These are phyloP conservation scores for Nebria ingens DNA, from an alignment of 1,140 invertebrate species.

Conservation along the genomic window DNA sequence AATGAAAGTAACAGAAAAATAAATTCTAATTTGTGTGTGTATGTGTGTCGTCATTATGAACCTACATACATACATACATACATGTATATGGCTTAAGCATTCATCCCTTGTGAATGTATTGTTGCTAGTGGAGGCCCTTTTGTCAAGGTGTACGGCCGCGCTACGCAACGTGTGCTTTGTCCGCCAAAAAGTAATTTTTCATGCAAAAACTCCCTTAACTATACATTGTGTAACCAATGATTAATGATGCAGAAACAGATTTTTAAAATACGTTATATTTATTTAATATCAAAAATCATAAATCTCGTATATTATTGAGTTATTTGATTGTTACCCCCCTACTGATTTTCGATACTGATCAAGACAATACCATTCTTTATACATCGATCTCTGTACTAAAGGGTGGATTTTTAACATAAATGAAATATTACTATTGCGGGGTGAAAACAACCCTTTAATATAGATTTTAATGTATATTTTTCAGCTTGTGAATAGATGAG, in stretches of 20 bases:
- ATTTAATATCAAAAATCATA: conserved; percentile 7
- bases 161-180: neutral
- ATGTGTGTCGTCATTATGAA: too few species aligned
- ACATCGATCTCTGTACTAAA: neutral
- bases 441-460: neutral
- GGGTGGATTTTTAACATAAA: conserved; percentile 6
- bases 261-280: neutral
- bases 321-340: too few species aligned
- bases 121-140: neutral
- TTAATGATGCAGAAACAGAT: conserved; percentile 3
- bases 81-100: neutral
- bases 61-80: neutral
- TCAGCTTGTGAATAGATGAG: too few species aligned
- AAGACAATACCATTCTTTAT: neutral
- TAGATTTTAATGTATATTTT: too few species aligned
- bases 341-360: too few species aligned
- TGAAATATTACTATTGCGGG: neutral
- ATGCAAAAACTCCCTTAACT: conserved; percentile 7
- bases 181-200: conserved; percentile 1
- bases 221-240: neutral
- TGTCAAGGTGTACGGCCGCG: neutral
- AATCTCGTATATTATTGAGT: neutral
- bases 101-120: neutral
- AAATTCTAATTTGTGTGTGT: too few species aligned
- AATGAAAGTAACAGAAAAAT: too few species aligned